Conservation (phyloP, 2,113 vertebrate species). For the Boleophthalmus pectinirostris region DNA sequence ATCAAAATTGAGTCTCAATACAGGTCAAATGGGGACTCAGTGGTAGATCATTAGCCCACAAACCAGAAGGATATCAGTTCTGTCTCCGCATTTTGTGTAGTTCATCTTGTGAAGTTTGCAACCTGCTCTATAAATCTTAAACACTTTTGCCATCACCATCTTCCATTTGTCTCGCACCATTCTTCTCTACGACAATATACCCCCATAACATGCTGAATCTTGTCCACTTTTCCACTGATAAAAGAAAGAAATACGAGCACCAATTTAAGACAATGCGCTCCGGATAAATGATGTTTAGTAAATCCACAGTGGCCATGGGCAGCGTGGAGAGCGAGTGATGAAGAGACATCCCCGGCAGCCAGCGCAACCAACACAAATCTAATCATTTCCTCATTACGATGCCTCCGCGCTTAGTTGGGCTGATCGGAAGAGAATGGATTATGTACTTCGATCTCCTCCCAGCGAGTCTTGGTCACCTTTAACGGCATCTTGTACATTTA, state of each 20-base stretch:
- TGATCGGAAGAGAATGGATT: slow-evolving; percentile 60
- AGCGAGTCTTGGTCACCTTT: slow-evolving; percentile 29
- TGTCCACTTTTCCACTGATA: slow-evolving; percentile 1
- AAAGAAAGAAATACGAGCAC: not conserved
- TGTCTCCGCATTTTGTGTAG: not conserved
- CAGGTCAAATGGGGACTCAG: no score
- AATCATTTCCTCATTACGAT: slow-evolving; percentile 64
- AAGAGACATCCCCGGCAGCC: slow-evolving; percentile 21
- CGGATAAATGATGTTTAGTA: slow-evolving; percentile 31
- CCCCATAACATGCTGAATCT: not conserved
- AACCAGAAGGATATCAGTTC: no score
- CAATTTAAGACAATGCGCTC: slow-evolving; percentile 11
- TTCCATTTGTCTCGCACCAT: not conserved
- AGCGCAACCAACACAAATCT: slow-evolving; percentile 51
- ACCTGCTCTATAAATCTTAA: not conserved
- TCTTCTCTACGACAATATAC: not conserved
- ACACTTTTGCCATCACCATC: not conserved
- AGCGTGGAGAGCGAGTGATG: slow-evolving; percentile 11
- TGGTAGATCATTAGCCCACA: no score
- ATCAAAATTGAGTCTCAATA: no score
- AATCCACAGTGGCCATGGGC: slow-evolving; percentile 26
- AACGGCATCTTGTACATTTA: not conserved
- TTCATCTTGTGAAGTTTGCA: not conserved
- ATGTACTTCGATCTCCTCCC: slow-evolving; percentile 43
- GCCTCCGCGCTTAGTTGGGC: slow-evolving; percentile 57